Evolutionary conservation across 2,113 vertebrate species (phyloP), one percentile per base, ranked within the genome.

Genomic region (Corvus hawaiiensis): DNA sequence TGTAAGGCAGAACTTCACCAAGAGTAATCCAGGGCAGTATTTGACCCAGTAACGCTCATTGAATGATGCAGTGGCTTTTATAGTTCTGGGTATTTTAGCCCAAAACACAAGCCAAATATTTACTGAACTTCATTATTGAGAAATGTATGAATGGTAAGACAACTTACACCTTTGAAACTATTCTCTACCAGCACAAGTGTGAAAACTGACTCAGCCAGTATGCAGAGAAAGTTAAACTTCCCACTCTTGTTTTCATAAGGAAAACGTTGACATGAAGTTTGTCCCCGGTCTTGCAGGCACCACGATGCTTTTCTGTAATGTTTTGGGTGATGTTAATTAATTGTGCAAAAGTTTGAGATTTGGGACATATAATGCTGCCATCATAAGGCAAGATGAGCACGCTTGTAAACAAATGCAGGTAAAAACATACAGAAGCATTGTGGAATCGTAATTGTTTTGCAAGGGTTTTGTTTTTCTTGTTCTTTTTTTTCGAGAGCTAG

Each of bases 1-100:
- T 96, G 64, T n/a, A 59, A 61, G 90, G 56, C 85, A 94, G 49
- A 95, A 87, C 76, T 81, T 90, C 16, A 32, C 51, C 28, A 1
- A 6, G 83, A 52, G 73, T 92, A 92, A 97, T 92, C 30, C 91
- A 81, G 89, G 91, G 44, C 86, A 87, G 52, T 12, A 2, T 61
- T 90, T 94, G 94, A 95, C 91, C 91, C 86, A 92, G 93, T 95
- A 96, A 90, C 7, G 61, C 56, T 52, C 56, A 5, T 0, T 63
- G 73, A 54, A 3, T 74, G 76, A 67, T 93, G 91, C 48, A 11
- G 79, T 71, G 43, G 43, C 76, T 86, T 55, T 58, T 68, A 13
- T 32, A 74, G 16, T 78, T 84, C 73, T 58, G 37, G 26, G 23
- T 1, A 26, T 92, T 89, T 67, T 67, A 35, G 22, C 83, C 86